Evolutionary conservation across 2,113 vertebrate genomes (phyloP), one percentile per base, ranked within the genome.

Genomic region (Sander lucioperca): DNA sequence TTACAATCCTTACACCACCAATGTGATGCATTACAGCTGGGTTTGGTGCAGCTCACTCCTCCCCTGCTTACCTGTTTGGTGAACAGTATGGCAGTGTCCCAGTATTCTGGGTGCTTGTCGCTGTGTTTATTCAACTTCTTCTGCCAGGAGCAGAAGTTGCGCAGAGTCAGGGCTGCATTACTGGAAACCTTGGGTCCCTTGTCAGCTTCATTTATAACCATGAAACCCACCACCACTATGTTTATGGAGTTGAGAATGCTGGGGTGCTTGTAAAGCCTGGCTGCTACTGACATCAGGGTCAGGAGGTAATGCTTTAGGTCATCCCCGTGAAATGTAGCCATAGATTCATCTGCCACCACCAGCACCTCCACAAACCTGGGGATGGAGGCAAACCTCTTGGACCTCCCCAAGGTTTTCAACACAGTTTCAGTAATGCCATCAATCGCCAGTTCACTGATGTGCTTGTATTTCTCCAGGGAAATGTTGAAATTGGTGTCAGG

Each of bases 1-100:
- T 19, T 27, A 61, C 5, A 11, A 5, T 48, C 18, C 43, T 36
- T 68, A 53, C 51, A 25, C 13, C 27, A 33, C 6, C n/a, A 58
- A 4, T 54, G 12, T 63, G 39, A 51, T 57, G 19, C 68, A 58
- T 9, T 19, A 7, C 14, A 18, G 5, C 25, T n/a, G 66, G 2
- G 1, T 19, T 53, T 53, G 23, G 19, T 27, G 7, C 54, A 51
- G 5, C 30, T 45, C 53, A 11, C 39, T 19, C 71, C 33, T 21
- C 7, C 11, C 21, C 43, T 25, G 18, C 96, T 95, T 95, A 99
- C 98, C 98, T 98, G 97, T 84, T 96, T 97, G 82, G 98, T 99
- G 95, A 99, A 99, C 79, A 99, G 97, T 54, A 99, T 97, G 88
- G 98, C 98, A 0, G 98, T 99, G 94, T 99, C 98, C 97, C 98